Conservation (phyloP, 2,888 invertebrate genomes). For the Stenolophus ochropezus region DNA sequence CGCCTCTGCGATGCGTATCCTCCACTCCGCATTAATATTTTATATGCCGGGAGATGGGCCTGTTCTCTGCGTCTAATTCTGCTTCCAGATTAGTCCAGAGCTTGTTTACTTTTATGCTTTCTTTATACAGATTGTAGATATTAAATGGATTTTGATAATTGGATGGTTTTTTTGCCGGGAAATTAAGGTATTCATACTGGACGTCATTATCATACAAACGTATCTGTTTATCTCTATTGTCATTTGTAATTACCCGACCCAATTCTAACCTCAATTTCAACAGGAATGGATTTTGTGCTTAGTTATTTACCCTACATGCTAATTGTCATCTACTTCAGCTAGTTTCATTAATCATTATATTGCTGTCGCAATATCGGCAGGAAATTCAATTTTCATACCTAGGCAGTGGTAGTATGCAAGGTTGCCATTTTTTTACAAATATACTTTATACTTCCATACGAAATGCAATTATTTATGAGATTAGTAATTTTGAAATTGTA, state of each 20-base stretch:
- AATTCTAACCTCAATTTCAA: neutral
- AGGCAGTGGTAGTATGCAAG: too few species aligned
- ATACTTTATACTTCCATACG: too few species aligned
- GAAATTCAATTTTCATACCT: too few species aligned
- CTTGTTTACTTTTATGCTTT: slow-evolving; percentile 20
- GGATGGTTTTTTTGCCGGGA: slow-evolving; percentile 4
- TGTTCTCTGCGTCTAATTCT: slow-evolving; percentile 13
- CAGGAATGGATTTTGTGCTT: neutral
- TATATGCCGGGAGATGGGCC: slow-evolving; percentile 12
- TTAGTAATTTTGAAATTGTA: too few species aligned
- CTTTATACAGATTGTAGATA: slow-evolving; percentile 18
- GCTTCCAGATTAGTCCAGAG: slow-evolving; percentile 12
- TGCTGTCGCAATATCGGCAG: too few species aligned
- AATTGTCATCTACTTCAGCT: too few species aligned
- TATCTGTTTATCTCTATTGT: neutral
- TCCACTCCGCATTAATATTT: slow-evolving; percentile 31
- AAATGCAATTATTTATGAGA: too few species aligned
- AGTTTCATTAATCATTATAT: too few species aligned
- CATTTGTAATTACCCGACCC: neutral
- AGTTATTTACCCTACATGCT: too few species aligned
- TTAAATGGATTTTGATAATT: slow-evolving; percentile 26
- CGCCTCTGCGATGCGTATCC: neutral
- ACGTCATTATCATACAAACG: too few species aligned
- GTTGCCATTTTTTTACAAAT: too few species aligned
- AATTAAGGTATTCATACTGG: neutral